Percentiles rank a stretch among this genome's conserved stretches.
These are phyloP conservation scores for Bos indicus DNA, from an alignment of 2,113 vertebrate species.

Conservation along the genomic window DNA sequence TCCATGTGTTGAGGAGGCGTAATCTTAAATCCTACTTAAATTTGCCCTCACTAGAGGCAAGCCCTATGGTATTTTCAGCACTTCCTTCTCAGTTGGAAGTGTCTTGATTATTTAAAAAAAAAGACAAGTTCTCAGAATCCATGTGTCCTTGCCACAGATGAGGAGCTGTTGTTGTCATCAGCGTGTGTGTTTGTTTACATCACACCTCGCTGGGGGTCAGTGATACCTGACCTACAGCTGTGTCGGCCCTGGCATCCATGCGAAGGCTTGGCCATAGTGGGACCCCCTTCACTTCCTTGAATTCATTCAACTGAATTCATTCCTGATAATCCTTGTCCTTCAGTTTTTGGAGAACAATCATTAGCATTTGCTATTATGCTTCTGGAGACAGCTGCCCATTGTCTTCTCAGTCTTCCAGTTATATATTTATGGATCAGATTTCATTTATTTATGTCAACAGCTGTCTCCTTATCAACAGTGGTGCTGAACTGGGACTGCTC, in stretches of 20 bases:
- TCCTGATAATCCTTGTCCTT: constrained; percentile 53
- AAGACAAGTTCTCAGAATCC: not conserved
- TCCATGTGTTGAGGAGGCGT: not conserved
- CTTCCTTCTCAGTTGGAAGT: not conserved
- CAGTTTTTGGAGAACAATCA: constrained; percentile 27
- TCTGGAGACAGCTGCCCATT: not conserved
- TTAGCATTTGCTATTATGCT: not conserved
- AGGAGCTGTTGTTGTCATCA: not conserved
- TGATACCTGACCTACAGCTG: not conserved
- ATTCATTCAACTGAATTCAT: constrained; percentile 45
- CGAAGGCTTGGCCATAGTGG: not conserved
- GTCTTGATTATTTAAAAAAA: not conserved
- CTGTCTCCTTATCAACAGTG: constrained; percentile 11
- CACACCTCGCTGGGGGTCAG: not conserved
- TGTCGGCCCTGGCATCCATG: not conserved
- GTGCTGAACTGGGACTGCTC: not conserved
- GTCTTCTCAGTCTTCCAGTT: not conserved
- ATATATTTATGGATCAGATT: constrained; percentile 24
- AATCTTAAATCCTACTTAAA: not conserved
- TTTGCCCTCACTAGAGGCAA: not conserved
- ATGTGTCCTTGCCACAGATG: not conserved
- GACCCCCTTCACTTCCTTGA: constrained; percentile 44
- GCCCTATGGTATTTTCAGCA: not conserved
- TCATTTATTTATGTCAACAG: constrained; percentile 49
- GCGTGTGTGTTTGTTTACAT: not conserved